Percentiles rank a stretch among this genome's conserved stretches.
Conservation (phyloP, 2,797 vertebrate genomes). For the Silurus lanzhouensis region DNA sequence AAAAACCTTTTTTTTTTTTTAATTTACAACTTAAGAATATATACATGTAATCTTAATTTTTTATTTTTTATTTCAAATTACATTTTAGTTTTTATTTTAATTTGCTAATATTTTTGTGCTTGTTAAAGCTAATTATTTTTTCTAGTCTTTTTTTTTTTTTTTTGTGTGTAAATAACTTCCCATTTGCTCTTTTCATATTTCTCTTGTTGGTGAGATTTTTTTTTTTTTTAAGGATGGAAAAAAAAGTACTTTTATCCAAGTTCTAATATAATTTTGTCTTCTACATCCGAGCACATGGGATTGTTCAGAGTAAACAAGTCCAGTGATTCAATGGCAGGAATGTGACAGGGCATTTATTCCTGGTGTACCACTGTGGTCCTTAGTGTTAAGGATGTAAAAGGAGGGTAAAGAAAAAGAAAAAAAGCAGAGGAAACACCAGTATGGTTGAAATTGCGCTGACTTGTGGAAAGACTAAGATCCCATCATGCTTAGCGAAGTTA, state of each 20-base stretch:
- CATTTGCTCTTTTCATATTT: neutral
- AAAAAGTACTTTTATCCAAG: neutral
- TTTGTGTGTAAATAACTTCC: neutral
- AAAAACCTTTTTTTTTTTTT: neutral
- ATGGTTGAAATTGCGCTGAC: neutral
- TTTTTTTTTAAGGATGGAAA: neutral
- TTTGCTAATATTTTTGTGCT: neutral
- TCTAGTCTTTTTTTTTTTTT: neutral
- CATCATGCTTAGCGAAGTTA: too few relatives aligned
- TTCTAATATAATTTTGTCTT: too few relatives aligned
- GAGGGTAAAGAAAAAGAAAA: neutral
- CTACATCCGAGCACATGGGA: neutral
- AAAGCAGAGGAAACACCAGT: neutral
- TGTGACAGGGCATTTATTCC: too few relatives aligned
- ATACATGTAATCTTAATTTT: neutral
- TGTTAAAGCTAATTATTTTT: neutral
- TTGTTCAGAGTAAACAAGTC: neutral
- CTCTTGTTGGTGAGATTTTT: neutral
- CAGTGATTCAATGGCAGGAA: too few relatives aligned
- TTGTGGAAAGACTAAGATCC: neutral
- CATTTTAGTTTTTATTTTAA: conserved; percentile 45
- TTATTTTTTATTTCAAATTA: conserved; percentile 42
- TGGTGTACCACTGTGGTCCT: neutral
- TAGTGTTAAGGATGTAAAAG: neutral
- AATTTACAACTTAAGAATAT: neutral